phyloP scores from a whole-genome alignment of 1,140 invertebrate genomes.

The Bombus vancouverensis region DNA sequence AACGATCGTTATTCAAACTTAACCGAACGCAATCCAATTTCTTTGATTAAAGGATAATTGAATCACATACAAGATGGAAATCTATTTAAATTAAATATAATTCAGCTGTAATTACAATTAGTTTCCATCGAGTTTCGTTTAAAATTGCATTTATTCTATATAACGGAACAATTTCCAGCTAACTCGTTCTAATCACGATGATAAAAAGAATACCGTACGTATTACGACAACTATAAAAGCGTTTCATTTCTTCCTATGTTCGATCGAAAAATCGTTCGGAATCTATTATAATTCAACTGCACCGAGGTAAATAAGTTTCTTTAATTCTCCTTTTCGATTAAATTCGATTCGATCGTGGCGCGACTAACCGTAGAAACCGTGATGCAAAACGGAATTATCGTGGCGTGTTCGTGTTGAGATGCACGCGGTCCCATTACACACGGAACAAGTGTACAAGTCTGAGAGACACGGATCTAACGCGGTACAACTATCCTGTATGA shows the following conservation, averaged over 20 bases:
- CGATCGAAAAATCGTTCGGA: not conserved
- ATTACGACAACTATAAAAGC: not conserved
- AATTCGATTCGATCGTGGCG: not conserved
- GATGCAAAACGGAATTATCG: not conserved
- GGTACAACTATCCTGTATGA: slow-evolving; percentile 27
- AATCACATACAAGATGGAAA: not conserved
- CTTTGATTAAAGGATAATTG: too few species aligned
- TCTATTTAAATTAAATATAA: not conserved
- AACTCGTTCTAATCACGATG: not conserved
- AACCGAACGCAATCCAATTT: too few species aligned
- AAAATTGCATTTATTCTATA: not conserved
- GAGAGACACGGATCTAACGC: slow-evolving; percentile 1
- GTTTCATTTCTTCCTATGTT: not conserved
- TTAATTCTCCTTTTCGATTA: not conserved
- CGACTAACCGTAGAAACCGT: not conserved
- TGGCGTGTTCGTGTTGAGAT: not conserved
- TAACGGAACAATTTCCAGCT: not conserved
- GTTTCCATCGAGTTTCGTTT: not conserved
- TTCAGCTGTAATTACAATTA: not conserved
- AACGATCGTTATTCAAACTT: too few species aligned
- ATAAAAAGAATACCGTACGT: not conserved
- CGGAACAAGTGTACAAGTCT: not conserved
- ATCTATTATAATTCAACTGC: not conserved
- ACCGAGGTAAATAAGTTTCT: not conserved
- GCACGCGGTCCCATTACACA: not conserved